phyloP scores from a whole-genome alignment of 1,140 invertebrate species.

The Olivierus martensii region DNA sequence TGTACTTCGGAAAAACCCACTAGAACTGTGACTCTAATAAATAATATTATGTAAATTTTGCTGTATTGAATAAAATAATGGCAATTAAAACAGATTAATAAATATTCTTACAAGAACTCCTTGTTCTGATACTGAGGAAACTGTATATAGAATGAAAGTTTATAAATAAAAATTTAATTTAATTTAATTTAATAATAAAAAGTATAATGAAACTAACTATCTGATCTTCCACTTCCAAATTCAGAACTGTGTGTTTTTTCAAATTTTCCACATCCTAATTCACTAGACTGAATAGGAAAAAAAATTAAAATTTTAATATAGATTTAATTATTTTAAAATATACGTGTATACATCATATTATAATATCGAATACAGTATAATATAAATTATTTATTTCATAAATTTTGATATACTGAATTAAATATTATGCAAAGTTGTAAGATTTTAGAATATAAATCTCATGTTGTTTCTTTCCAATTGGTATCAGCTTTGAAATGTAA shows the following conservation, averaged over 20 bases:
- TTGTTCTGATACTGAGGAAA: constrained; percentile 82
- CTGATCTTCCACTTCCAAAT: constrained; percentile 87
- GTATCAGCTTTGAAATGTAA: too few species aligned
- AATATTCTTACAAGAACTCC: constrained; percentile 34
- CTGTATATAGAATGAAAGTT: constrained; percentile 35
- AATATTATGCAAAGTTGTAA: too few species aligned
- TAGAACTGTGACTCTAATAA: constrained; percentile 41
- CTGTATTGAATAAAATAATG: constrained; percentile 2
- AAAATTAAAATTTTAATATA: not conserved
- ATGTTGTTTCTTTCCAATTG: too few species aligned
- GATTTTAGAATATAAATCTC: too few species aligned
- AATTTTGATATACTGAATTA: too few species aligned
- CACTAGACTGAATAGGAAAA: constrained; percentile 1
- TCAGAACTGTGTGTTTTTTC: constrained; percentile 91
- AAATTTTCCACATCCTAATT: constrained; percentile 35
- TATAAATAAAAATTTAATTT: constrained; percentile 4
- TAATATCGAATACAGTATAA: too few species aligned
- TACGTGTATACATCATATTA: too few species aligned
- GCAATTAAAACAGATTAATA: not conserved
- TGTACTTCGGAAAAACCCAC: constrained; percentile 44
- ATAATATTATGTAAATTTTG: not conserved
- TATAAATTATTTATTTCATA: too few species aligned
- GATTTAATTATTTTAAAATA: too few species aligned
- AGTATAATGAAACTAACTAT: constrained; percentile 52
- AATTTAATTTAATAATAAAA: not conserved